Evolutionary conservation across 2,113 vertebrate species (phyloP), one percentile per base, ranked within the genome.

Genomic region (Elgaria multicarinata): DNA sequence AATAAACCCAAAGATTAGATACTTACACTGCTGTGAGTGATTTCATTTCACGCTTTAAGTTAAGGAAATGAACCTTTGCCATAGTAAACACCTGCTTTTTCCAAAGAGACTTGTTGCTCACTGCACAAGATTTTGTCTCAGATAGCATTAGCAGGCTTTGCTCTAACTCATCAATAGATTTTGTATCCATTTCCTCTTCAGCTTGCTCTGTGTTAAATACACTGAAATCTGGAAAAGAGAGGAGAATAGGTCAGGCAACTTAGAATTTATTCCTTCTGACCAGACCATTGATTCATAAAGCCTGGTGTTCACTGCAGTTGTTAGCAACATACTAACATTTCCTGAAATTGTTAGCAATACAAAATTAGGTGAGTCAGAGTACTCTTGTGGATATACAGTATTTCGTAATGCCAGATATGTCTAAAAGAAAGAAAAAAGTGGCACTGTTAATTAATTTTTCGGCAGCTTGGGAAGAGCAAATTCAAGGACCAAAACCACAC

Each of bases 51-150:
- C 98, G 86, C 79, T 96, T 97, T 95, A 99, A 97, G 85, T 97
- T 98, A 39, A 99, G 98, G 91, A 98, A 97, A 91, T 99, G 99
- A 90, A 99, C 97, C 96, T 97, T 98, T 2, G 98, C 98, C 86
- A 99, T 91, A 8, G 98, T 96, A 90, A 95, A 96, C 92, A 98
- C 97, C 96, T 99, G 99, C 96, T 99, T 98, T 91, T 97, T 97
- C 99, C 99, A 99, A 81, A 99, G 98, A 44, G 97, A 96, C 8
- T 92, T 94, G 44, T 82, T 98, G 10, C 95, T 96, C 94, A 98
- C 91, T 0, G 93, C 85, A 1, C 97, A 96, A 0, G 98, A 96
- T 87, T 95, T 97, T 2, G 95, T 90, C 93, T 98, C 98, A 0
- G 98, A 97, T 88, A 99, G 98, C 62, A 96, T 93, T 80, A 99